Base-by-base conservation (phyloP, 2,797 vertebrate genomes). In the Chrysolophus pictus region DNA sequence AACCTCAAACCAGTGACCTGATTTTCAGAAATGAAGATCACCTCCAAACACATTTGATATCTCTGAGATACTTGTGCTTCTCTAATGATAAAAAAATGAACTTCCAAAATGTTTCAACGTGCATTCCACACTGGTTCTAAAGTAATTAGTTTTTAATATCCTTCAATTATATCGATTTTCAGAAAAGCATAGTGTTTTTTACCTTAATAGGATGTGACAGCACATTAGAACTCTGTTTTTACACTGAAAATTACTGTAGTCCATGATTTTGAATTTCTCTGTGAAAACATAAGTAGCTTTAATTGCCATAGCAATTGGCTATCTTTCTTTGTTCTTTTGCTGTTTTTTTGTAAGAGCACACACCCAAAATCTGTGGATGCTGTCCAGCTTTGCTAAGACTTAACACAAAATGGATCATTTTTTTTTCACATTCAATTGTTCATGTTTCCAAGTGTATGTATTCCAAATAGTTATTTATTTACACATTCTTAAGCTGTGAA, bases 271-370 rank as follows among this genome's bases (percentile, higher is more conserved):
- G 11, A 31, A 51, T 72, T 88, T 69, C 53, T 79, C 3, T 51
- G 23, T 56, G 41, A 86, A 82, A 73, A 13, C 53, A 47, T 29
- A 42, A 79, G 64, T 74, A 68, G 15, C 60, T 88, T 44, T 73
- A 95, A 65, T 82, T 81, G 56, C 19, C 28, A 65, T 29, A 77
- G 47, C 17, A 91, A 63, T 71, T 69, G 21, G 33, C 69, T 88
- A 13, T 80, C 59, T 85, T 71, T 91, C 35, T 87, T 94, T 91
- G 55, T 87, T 88, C 53, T 67, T 87, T 67, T 84, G 21, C 47
- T 90, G 46, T 58, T 58, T 87, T 87, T 87, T 89, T 67, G 2
- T 75, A 70, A 60, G 56, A 87, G 70, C 16, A 78, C 59, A 77
- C 87, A 26, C 84, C 86, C 84, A 58, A 51, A 87, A 86, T 63